A percentile compares a stretch with the other conserved stretches of the same genome.
Conservation (phyloP, 2,888 invertebrate species). For the Empis stercorea region DNA sequence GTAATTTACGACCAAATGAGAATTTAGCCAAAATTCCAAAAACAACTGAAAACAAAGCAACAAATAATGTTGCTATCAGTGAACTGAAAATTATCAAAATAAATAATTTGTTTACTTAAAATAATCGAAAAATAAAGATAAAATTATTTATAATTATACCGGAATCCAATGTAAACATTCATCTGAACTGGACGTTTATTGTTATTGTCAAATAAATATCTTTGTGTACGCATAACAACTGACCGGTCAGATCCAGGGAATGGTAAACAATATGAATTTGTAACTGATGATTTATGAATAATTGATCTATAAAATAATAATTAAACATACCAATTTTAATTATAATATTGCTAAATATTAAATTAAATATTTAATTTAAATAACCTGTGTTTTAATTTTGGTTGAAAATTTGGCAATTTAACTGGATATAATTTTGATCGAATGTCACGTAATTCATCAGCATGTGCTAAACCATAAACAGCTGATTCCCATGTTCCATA, state of each 20-base stretch:
- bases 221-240: conserved; percentile 69
- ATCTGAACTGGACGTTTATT: conserved; percentile 67
- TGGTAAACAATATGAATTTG: conserved; percentile 51
- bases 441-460: conserved; percentile 48
- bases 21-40: conserved; percentile 51
- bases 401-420: conserved; percentile 47
- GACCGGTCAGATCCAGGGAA: conserved; percentile 77
- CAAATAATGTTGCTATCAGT: conserved; percentile 38
- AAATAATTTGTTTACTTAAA: neutral
- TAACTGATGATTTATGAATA: conserved; percentile 40
- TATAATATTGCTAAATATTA: neutral
- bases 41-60: conserved; percentile 44
- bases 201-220: conserved; percentile 52
- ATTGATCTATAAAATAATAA: conserved; percentile 30
- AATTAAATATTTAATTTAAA: conserved; percentile 5
- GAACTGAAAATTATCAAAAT: conserved; percentile 28
- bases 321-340: neutral
- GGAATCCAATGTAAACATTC: conserved; percentile 54
- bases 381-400: conserved; percentile 41
- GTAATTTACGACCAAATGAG: conserved; percentile 46
- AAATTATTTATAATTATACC: conserved; percentile 15
- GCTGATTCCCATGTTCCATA: conserved; percentile 85
- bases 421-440: conserved; percentile 54
- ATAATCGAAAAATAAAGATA: neutral
- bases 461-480: conserved; percentile 59